phyloP scores from a whole-genome alignment of 1,140 invertebrate species.

The Bombus waltoni region DNA sequence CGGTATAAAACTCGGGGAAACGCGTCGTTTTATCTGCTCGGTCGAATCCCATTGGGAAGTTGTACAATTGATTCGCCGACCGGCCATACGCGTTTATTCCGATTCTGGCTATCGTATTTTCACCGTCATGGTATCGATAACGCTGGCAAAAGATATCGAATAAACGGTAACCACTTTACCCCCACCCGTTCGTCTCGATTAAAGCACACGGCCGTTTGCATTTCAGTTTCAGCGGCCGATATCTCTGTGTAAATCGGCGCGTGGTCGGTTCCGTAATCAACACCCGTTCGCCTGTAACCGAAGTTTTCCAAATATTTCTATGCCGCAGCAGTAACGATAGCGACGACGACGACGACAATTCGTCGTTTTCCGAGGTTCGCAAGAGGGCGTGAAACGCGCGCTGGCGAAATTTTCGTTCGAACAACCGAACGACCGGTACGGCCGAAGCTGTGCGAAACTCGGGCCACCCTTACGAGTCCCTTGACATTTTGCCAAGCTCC shows the following conservation, averaged over 20 bases:
- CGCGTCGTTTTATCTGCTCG: slow-evolving; percentile 18
- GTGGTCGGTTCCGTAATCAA: no score
- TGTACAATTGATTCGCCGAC: slow-evolving; percentile 41
- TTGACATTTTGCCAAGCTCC: slow-evolving; percentile 78
- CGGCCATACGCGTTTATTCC: slow-evolving; percentile 22
- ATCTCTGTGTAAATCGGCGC: not conserved
- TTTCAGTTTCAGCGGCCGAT: not conserved
- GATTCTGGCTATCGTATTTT: slow-evolving; percentile 18
- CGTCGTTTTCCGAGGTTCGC: not conserved
- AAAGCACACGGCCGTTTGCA: not conserved
- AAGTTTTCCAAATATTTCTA: slow-evolving; percentile 1
- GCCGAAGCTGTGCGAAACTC: slow-evolving; percentile 47
- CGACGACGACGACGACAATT: not conserved
- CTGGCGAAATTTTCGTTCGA: slow-evolving; percentile 55
- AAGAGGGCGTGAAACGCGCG: slow-evolving; percentile 20
- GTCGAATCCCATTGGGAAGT: slow-evolving; percentile 38
- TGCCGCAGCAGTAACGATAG: not conserved
- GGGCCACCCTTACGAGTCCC: slow-evolving; percentile 73
- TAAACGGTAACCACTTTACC: slow-evolving; percentile 19
- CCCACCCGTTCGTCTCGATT: not conserved
- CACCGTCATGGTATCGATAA: slow-evolving; percentile 1
- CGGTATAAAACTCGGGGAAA: slow-evolving; percentile 34
- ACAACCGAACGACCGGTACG: slow-evolving; percentile 28
- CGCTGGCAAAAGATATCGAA: slow-evolving; percentile 16
- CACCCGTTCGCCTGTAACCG: not conserved